Evolutionary conservation across 2,888 invertebrate species (phyloP).

Genomic region (Coelopa pilipes): DNA sequence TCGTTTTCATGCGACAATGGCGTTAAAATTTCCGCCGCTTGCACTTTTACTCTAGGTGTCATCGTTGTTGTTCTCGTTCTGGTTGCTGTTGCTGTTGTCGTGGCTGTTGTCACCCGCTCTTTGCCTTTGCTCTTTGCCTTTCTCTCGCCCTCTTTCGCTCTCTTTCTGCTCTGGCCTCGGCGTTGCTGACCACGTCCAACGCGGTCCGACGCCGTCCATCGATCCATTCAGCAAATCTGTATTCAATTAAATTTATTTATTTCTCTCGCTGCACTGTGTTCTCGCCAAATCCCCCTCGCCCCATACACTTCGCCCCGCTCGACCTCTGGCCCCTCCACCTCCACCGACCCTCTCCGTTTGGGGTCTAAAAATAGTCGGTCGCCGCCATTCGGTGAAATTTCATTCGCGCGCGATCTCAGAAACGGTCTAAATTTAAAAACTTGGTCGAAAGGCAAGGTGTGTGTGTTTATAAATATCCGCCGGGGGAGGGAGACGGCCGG

Average conservation of each 20-base stretch:
- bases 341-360: not conserved
- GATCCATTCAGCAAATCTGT: conserved; percentile 30
- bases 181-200: not conserved
- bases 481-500: not conserved
- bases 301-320: not conserved
- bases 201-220: not conserved
- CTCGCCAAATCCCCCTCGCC: not conserved
- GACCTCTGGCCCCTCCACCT: conserved; percentile 16
- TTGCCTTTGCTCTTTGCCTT: too few relatives aligned
- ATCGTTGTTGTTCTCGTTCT: too few relatives aligned
- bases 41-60: not conserved
- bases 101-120: too few relatives aligned
- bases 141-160: too few relatives aligned
- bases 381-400: not conserved
- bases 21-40: not conserved
- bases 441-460: conserved; percentile 20
- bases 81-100: too few relatives aligned
- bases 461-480: not conserved
- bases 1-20: not conserved
- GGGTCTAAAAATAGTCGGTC: conserved; percentile 9
- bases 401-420: not conserved
- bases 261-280: conserved; percentile 1
- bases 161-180: not conserved
- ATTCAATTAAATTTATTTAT: conserved; percentile 28
- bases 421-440: conserved; percentile 27